Evolutionary conservation across 2,888 invertebrate genomes (phyloP).

Genomic region (Apotomis turbidana): DNA sequence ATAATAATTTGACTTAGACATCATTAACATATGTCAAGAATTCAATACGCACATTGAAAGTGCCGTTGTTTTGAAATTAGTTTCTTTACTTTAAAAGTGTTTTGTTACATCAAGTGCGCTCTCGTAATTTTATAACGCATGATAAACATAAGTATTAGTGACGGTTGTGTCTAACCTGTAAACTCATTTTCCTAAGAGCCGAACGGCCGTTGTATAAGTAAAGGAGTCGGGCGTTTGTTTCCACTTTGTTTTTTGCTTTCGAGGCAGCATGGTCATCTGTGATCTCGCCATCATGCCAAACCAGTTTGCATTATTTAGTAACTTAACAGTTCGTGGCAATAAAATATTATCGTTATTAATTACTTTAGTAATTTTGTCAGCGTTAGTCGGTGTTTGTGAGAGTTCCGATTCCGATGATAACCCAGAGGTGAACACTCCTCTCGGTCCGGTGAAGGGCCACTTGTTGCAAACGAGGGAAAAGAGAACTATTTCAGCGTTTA

Average conservation of each 20-base stretch:
- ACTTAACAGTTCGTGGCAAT: slow-evolving; percentile 21
- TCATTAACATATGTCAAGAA: too few relatives aligned
- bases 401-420: slow-evolving; percentile 51
- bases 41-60: too few relatives aligned
- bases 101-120: not conserved
- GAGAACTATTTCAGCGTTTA: slow-evolving; percentile 83
- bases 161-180: slow-evolving; percentile 31
- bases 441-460: slow-evolving; percentile 83
- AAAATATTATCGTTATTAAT: slow-evolving; percentile 14
- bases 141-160: not conserved
- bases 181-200: slow-evolving; percentile 52
- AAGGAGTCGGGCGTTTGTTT: slow-evolving; percentile 52
- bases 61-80: too few relatives aligned
- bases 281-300: slow-evolving; percentile 48
- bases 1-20: too few relatives aligned
- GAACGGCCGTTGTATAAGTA: slow-evolving; percentile 55
- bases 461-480: slow-evolving; percentile 82
- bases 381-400: slow-evolving; percentile 48
- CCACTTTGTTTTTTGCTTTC: slow-evolving; percentile 60
- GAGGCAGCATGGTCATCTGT: slow-evolving; percentile 52
- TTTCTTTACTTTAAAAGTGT: too few relatives aligned
- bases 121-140: not conserved
- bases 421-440: slow-evolving; percentile 64
- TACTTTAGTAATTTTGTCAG: slow-evolving; percentile 10
- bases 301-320: slow-evolving; percentile 46